Conservation (phyloP, 2,797 vertebrate species). For the Crocidura indochinensis region DNA sequence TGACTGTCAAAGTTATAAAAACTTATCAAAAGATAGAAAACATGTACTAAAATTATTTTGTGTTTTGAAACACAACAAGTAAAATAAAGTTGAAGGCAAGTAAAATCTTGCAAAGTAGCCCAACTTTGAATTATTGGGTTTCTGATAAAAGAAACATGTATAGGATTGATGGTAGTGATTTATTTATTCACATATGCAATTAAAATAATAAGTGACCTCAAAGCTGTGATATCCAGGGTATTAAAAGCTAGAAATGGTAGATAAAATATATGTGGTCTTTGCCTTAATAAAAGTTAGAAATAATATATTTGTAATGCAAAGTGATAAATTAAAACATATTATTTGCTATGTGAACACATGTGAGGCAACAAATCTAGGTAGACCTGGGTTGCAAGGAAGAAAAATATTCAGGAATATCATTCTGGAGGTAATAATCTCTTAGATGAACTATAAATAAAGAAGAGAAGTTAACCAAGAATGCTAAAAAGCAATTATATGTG, state of each 20-base stretch:
- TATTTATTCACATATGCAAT: constrained; percentile 39
- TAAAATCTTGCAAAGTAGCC: no score
- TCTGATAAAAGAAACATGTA: constrained; percentile 60
- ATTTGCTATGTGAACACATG: background rate
- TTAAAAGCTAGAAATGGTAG: background rate
- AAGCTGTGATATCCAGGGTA: background rate
- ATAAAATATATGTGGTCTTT: constrained; percentile 30
- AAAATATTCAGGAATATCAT: background rate
- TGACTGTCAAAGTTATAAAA: no score
- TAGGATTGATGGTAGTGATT: constrained; percentile 42
- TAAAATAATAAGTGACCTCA: constrained; percentile 30
- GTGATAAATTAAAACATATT: background rate
- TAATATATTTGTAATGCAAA: background rate
- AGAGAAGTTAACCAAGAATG: background rate
- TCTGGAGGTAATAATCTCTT: background rate
- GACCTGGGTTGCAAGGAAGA: background rate
- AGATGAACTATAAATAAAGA: background rate
- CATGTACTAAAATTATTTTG: background rate
- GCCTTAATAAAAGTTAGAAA: constrained; percentile 13
- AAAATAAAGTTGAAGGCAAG: constrained; percentile 16
- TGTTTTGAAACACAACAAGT: constrained; percentile 39
- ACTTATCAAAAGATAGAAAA: constrained; percentile 35
- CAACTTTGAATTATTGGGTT: no score
- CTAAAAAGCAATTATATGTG: background rate
- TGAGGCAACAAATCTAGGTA: background rate